Percentiles rank a stretch among this genome's conserved stretches.
These are phyloP conservation scores for Tichodroma muraria DNA, from an alignment of 2,113 vertebrate genomes.

Conservation along the genomic window DNA sequence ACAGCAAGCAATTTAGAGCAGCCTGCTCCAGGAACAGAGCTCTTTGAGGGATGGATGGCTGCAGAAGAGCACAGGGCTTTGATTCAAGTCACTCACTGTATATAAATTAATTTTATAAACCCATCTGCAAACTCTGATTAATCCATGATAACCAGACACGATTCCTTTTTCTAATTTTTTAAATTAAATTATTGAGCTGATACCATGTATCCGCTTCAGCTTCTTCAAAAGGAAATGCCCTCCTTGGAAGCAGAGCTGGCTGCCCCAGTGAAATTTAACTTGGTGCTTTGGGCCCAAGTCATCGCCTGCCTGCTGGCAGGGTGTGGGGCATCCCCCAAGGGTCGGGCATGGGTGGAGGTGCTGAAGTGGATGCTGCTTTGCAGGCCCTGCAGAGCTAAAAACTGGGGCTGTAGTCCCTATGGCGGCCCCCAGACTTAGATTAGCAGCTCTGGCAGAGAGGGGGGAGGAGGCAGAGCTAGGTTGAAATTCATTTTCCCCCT, in stretches of 20 bases:
- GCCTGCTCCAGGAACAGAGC: not conserved
- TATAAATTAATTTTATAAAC: slow-evolving; percentile 56
- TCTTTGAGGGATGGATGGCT: not conserved
- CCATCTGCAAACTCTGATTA: slow-evolving; percentile 14
- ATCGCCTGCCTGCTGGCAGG: accelerated
- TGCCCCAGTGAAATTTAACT: not conserved
- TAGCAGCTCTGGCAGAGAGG: not conserved
- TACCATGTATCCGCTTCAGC: not conserved
- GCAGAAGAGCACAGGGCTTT: slow-evolving; percentile 25
- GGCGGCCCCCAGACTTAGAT: not conserved
- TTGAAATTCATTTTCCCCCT: slow-evolving; percentile 33
- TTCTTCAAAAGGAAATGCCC: not conserved
- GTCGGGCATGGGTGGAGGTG: not conserved
- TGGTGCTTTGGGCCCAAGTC: not conserved
- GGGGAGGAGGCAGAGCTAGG: not conserved
- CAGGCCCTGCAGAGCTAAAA: not conserved
- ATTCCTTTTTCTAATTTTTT: slow-evolving; percentile 16
- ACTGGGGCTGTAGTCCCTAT: not conserved
- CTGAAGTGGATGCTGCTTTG: not conserved
- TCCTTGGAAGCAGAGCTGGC: not conserved
- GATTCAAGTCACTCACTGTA: slow-evolving; percentile 31
- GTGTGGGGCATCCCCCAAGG: not conserved
- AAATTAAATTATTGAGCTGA: slow-evolving; percentile 24
- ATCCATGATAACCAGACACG: not conserved
- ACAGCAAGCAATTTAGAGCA: not conserved